Conservation (phyloP, 2,113 vertebrate genomes). For the Pluvialis apricaria region DNA sequence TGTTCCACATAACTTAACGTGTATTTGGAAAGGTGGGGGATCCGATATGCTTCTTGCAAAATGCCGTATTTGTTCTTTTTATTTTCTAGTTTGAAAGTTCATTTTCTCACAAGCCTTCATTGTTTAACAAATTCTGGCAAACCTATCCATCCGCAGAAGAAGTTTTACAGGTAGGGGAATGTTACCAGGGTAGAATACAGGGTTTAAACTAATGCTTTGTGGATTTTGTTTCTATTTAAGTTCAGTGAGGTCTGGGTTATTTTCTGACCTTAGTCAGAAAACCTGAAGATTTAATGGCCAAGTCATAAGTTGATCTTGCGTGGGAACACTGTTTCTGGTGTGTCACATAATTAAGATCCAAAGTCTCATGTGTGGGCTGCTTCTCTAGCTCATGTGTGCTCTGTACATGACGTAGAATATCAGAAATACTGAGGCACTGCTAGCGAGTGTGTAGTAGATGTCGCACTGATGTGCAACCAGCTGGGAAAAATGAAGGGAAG, state of each 20-base stretch:
- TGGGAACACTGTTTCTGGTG: background rate
- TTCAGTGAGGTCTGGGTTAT: background rate
- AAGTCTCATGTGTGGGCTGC: background rate
- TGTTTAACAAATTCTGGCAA: slow-evolving; percentile 98
- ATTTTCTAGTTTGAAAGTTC: slow-evolving; percentile 91
- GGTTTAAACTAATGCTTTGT: background rate
- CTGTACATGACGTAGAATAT: background rate
- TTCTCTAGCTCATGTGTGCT: background rate
- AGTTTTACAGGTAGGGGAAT: slow-evolving; percentile 86
- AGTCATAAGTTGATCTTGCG: background rate
- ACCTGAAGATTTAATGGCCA: background rate
- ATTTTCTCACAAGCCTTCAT: slow-evolving; percentile 91
- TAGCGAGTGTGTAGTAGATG: background rate
- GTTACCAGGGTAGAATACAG: background rate
- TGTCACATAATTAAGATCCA: background rate
- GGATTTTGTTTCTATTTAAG: background rate
- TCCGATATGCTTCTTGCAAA: background rate
- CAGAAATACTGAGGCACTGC: background rate
- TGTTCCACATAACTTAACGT: background rate
- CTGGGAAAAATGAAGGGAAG: background rate
- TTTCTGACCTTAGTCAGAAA: background rate
- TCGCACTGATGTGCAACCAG: background rate
- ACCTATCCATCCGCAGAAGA: slow-evolving; percentile 82
- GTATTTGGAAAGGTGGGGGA: background rate
- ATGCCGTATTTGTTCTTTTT: background rate